Percentiles rank a stretch among this genome's conserved stretches.
Conservation (phyloP, 2,797 vertebrate species). For the Steatocranus sp. region DNA sequence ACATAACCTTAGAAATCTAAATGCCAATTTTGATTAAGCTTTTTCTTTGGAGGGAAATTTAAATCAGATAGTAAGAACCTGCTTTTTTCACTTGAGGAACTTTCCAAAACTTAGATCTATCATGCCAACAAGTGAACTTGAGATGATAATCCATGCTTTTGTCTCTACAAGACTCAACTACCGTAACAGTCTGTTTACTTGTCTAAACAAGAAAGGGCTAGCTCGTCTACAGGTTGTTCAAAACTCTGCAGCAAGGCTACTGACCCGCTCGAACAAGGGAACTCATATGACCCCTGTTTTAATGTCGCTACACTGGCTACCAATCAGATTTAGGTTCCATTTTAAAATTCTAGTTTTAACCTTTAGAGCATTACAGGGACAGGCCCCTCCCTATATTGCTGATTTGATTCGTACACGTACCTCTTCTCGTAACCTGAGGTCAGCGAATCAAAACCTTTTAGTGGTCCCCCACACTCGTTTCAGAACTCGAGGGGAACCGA, state of each 20-base stretch:
- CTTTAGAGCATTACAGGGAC: neutral
- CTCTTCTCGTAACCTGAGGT: rapidly evolving
- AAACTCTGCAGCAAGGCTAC: rapidly evolving
- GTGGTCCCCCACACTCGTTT: neutral
- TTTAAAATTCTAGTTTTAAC: neutral
- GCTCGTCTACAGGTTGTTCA: neutral
- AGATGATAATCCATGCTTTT: neutral
- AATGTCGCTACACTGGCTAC: neutral
- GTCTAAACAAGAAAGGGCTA: neutral
- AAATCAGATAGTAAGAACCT: neutral
- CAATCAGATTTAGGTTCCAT: neutral
- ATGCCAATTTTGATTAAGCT: neutral
- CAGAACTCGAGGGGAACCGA: neutral
- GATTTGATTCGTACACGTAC: neutral
- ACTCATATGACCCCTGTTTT: neutral
- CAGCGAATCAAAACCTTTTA: neutral
- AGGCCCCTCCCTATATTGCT: neutral
- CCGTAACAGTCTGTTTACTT: neutral
- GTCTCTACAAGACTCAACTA: neutral
- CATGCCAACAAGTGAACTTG: neutral
- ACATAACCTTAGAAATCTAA: neutral
- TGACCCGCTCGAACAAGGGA: neutral
- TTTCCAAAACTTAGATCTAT: neutral
- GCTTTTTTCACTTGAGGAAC: neutral
- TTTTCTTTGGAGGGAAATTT: neutral